Base-by-base conservation (phyloP, 2,888 invertebrate genomes). In the Cantharis flavilabris region DNA sequence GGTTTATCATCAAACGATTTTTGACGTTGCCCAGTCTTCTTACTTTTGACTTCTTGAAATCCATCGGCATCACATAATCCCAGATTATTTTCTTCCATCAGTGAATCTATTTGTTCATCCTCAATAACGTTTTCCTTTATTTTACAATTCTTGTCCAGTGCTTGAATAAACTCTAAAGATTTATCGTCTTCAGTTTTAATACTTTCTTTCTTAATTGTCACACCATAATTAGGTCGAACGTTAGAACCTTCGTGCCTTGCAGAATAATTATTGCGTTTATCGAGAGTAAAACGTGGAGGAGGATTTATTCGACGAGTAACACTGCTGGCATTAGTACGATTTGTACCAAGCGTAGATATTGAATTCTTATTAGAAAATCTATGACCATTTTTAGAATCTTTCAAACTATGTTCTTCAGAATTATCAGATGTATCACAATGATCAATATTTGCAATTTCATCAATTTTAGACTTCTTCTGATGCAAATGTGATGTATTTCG, bases 21-120 rank as follows among this genome's bases (percentile, higher is more conserved):
- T 83, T 87, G 90, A 0, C 90, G 86, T 72, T 93, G 94, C 83
- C 94, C 94, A 0, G 92, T 92, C 86, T 95, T 95, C 87, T 95
- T 95, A 74, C 94, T 95, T 76, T 95, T 92, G 9, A 96, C 96
- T 87, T 96, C 96, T 88, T 95, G 95, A 88, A 96, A 96, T 70
- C 95, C 95, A 84, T 93, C 93, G 73, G 93, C 92, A 76, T 93
- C 91, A 20, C 89, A 87, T 79, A 90, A 90, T 3, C 79, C 72
- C 1, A 84, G 81, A 49, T 75, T 79, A 76, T 86, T 86, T 33
- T 91, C 91, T 16, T 85, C 85, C 9, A 82, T 80, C 5, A 85
- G 85, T 80, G 72, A 82, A 81, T 84, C 84, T 9, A 67, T 71
- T 3, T 73, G 71, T 62, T 89, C 89, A 10, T 81, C 83, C 20